A percentile compares a stretch with the other conserved stretches of the same genome.
Conservation (phyloP, 1,140 invertebrate species). For the Pseudomyrmex concolor region DNA sequence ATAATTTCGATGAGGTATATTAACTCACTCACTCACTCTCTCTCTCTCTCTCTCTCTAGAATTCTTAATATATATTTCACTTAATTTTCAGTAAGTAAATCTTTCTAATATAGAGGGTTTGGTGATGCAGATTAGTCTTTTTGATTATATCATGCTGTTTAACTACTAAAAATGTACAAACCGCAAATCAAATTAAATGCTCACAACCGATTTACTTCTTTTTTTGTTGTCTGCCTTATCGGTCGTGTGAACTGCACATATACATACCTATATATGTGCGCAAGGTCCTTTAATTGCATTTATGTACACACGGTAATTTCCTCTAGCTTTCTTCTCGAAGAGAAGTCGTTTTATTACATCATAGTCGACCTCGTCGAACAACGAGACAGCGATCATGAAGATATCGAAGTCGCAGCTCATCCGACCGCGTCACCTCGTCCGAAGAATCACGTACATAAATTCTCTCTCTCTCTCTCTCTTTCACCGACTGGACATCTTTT, state of each 20-base stretch:
- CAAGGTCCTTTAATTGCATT: not conserved
- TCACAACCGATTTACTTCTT: not conserved
- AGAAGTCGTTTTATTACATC: slow-evolving; percentile 38
- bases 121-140: too few relatives aligned
- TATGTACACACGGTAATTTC: not conserved
- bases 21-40: too few relatives aligned
- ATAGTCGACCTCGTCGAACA: slow-evolving; percentile 28
- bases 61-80: too few relatives aligned
- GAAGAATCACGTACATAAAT: slow-evolving; percentile 25
- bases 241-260: not conserved
- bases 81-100: slow-evolving; percentile 14
- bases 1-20: not conserved
- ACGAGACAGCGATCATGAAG: slow-evolving; percentile 27
- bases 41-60: too few relatives aligned
- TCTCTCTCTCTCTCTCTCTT: slow-evolving; percentile 39
- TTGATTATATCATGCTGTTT: not conserved
- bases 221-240: not conserved
- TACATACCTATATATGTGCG: not conserved
- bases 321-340: slow-evolving; percentile 7
- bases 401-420: slow-evolving; percentile 44
- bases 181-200: too few relatives aligned
- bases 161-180: not conserved
- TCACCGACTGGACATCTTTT: slow-evolving; percentile 45
- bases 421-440: slow-evolving; percentile 41
- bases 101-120: not conserved